Percentiles rank a stretch among this genome's conserved stretches.
Conservation (phyloP, 2,113 vertebrate species). For the Cyprinodon brontotheroides region DNA sequence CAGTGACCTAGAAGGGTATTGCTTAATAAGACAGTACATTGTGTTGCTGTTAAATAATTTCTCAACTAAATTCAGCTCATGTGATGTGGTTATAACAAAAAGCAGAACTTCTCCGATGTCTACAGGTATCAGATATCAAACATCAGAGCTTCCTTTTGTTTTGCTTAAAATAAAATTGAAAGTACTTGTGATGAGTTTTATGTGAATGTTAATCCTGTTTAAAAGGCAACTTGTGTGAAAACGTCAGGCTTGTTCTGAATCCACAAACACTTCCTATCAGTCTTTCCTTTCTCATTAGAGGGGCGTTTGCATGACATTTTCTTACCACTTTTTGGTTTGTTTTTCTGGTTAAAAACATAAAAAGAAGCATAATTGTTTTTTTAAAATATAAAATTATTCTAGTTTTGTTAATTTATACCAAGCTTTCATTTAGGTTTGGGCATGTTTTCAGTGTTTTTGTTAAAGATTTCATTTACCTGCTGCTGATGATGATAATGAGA, state of each 20-base stretch:
- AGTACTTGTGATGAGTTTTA: constrained; percentile 11
- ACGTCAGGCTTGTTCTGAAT: constrained; percentile 12
- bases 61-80: neutral
- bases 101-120: constrained; percentile 26
- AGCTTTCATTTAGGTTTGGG: constrained; percentile 50
- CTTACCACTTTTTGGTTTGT: constrained; percentile 61
- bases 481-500: constrained; percentile 48
- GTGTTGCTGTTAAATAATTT: neutral
- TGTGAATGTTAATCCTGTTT: constrained; percentile 16
- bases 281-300: constrained; percentile 57
- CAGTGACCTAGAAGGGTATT: neutral
- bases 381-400: constrained; percentile 53
- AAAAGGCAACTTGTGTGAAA: constrained; percentile 18
- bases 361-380: constrained; percentile 70
- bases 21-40: neutral
- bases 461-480: constrained; percentile 54
- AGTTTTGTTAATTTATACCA: constrained; percentile 59
- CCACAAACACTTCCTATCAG: constrained; percentile 40
- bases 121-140: neutral
- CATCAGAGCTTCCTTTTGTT: constrained; percentile 18
- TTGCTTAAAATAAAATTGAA: constrained; percentile 10
- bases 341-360: constrained; percentile 48
- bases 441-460: constrained; percentile 42
- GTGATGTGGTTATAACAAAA: neutral
- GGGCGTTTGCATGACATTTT: constrained; percentile 76